Conservation (phyloP, 2,797 vertebrate species). For the Arnoldichthys spilopterus region DNA sequence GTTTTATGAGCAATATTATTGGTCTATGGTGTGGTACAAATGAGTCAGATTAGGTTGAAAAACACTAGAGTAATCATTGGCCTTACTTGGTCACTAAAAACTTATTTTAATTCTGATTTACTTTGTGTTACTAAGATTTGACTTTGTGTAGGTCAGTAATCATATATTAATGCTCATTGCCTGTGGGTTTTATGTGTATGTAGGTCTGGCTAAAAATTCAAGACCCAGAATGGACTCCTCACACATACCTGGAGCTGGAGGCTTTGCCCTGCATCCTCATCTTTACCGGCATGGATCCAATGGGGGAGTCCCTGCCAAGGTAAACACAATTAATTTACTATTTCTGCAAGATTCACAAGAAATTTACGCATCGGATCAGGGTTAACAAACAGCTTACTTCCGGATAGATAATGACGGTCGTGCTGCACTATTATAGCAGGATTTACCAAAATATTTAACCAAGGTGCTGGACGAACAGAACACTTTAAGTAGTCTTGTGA, state of each 20-base stretch:
- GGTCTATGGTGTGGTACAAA: too few relatives aligned
- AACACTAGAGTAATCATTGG: too few relatives aligned
- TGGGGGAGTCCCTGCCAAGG: conserved; percentile 94
- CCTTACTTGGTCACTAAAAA: too few relatives aligned
- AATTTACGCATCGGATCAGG: not conserved
- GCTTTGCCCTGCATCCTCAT: conserved; percentile 96
- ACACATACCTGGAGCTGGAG: conserved; percentile 92
- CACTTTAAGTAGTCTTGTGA: too few relatives aligned
- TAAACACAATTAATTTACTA: conserved; percentile 54
- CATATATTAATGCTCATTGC: not conserved
- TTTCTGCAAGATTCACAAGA: not conserved
- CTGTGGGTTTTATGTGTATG: conserved; percentile 20
- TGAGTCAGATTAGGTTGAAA: too few relatives aligned
- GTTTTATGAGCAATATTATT: too few relatives aligned
- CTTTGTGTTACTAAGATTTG: too few relatives aligned
- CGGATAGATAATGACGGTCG: too few relatives aligned
- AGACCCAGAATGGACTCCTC: conserved; percentile 90
- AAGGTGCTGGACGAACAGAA: too few relatives aligned
- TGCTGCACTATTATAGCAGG: too few relatives aligned
- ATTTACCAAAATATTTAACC: too few relatives aligned
- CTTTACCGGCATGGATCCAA: conserved; percentile 90
- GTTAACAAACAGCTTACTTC: not conserved
- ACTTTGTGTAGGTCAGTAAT: not conserved
- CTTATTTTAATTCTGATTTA: too few relatives aligned
- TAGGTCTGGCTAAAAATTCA: conserved; percentile 93